Evolutionary conservation across 2,888 invertebrate species (phyloP).

Genomic region (Gymnosoma rotundatum): DNA sequence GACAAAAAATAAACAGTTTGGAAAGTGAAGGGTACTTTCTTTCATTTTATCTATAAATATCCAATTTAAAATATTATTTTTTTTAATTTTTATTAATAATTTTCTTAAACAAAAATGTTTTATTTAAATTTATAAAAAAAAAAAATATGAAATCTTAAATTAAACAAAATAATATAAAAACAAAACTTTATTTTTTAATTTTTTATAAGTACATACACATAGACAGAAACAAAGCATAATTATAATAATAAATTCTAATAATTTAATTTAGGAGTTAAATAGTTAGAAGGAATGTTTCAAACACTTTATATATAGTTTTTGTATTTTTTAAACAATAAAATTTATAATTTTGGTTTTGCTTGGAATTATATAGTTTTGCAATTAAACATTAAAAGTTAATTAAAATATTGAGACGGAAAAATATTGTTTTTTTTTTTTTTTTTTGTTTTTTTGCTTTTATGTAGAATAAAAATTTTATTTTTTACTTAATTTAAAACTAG

Average conservation of each 20-base stretch:
- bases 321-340: constrained; percentile 32
- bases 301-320: constrained; percentile 17
- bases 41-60: neutral
- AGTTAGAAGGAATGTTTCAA: constrained; percentile 53
- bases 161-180: constrained; percentile 48
- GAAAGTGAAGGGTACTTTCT: neutral
- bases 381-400: constrained; percentile 57
- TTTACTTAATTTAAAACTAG: constrained; percentile 56
- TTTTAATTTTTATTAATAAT: neutral
- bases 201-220: constrained; percentile 59
- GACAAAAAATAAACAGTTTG: neutral
- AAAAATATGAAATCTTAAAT: constrained; percentile 37
- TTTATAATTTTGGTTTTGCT: constrained; percentile 43
- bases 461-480: constrained; percentile 50
- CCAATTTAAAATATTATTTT: neutral
- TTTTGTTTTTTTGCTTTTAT: constrained; percentile 7
- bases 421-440: constrained; percentile 21
- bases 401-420: constrained; percentile 66
- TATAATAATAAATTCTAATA: constrained; percentile 26
- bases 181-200: constrained; percentile 10
- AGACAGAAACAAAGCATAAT: constrained; percentile 16
- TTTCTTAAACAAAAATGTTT: constrained; percentile 8
- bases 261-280: constrained; percentile 33
- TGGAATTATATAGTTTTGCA: constrained; percentile 12
- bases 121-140: constrained; percentile 47